Evolutionary conservation across 2,113 vertebrate genomes (phyloP).

Genomic region (Ptilonorhynchus violaceus): DNA sequence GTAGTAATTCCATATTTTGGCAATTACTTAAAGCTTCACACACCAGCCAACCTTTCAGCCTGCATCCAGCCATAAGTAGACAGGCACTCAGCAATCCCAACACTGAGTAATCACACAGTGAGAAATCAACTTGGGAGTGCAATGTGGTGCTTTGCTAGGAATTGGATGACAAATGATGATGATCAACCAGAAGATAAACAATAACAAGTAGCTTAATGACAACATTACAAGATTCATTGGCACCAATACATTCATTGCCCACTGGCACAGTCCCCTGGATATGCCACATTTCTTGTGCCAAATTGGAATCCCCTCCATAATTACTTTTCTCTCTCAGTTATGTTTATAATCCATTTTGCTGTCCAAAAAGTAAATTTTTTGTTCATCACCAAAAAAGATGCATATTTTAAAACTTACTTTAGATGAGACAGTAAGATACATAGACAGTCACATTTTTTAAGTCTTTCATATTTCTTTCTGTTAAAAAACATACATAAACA

Average conservation of each 20-base stretch:
- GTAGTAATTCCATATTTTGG: background rate
- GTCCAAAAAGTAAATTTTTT: background rate
- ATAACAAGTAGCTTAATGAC: conserved; percentile 5
- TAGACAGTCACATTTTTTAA: background rate
- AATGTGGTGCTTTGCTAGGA: background rate
- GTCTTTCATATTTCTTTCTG: background rate
- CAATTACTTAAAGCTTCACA: background rate
- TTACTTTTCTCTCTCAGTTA: background rate
- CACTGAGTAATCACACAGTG: background rate
- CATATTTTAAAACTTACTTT: background rate
- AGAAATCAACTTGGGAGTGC: background rate
- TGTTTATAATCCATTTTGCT: background rate
- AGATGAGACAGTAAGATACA: background rate
- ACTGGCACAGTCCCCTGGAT: background rate
- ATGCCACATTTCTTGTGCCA: background rate
- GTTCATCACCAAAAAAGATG: background rate
- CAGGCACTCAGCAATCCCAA: background rate
- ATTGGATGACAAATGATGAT: background rate
- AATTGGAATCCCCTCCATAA: background rate
- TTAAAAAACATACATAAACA: background rate
- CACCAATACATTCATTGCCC: background rate
- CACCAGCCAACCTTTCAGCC: background rate
- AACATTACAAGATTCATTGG: background rate
- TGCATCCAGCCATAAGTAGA: background rate
- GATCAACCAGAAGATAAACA: conserved; percentile 21